A percentile compares a stretch with the other conserved stretches of the same genome.
Conservation (phyloP, 2,888 invertebrate genomes). For the Drosophila suboccidentalis region DNA sequence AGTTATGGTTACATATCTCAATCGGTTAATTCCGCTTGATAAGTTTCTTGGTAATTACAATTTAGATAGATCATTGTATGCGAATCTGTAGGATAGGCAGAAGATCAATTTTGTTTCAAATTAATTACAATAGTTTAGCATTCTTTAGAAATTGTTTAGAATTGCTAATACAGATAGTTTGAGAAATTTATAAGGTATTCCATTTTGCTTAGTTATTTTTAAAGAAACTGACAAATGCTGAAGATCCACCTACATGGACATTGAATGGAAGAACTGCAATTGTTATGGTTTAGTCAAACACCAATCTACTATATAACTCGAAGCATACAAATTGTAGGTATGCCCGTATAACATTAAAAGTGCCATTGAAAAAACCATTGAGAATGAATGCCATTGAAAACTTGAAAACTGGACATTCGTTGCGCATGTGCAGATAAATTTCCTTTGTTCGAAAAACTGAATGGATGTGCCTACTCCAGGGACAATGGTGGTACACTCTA, state of each 20-base stretch:
- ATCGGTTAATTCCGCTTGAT: too few species aligned
- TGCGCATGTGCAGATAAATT: conserved; percentile 67
- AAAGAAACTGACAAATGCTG: conserved; percentile 10
- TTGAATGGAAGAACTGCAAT: conserved; percentile 16
- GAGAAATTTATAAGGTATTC: not conserved
- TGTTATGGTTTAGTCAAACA: conserved; percentile 28
- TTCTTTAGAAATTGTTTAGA: not conserved
- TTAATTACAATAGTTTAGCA: not conserved
- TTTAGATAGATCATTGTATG: too few species aligned
- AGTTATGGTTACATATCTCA: too few species aligned
- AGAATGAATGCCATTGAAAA: conserved; percentile 47
- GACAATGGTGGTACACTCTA: conserved; percentile 64
- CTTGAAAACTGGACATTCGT: conserved; percentile 56
- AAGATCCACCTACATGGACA: conserved; percentile 8
- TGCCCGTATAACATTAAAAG: conserved; percentile 22
- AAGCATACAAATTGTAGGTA: conserved; percentile 23
- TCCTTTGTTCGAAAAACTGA: conserved; percentile 60
- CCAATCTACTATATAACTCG: not conserved
- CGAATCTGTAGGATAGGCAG: too few species aligned
- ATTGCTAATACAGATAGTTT: not conserved
- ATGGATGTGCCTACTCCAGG: conserved; percentile 65
- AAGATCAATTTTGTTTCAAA: too few species aligned
- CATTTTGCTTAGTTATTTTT: conserved; percentile 3
- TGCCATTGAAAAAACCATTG: conserved; percentile 29
- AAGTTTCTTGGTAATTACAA: too few species aligned